phyloP scores from a whole-genome alignment of 2,797 vertebrate genomes.

The Gadopsis marmoratus region DNA sequence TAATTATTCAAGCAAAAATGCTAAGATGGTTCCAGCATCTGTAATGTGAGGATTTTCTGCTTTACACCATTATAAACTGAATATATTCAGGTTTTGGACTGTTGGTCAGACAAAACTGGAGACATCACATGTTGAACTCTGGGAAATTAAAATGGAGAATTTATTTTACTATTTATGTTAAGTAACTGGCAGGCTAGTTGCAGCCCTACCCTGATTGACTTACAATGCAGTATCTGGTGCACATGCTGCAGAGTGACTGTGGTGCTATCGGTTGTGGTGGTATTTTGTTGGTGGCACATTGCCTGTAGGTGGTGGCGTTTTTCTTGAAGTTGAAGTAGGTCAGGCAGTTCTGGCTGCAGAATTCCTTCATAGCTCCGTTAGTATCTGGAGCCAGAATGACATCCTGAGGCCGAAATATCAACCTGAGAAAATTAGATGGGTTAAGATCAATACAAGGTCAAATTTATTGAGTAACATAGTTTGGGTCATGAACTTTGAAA shows the following conservation, averaged over 20 bases:
- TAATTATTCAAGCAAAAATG: neutral
- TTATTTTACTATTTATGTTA: neutral
- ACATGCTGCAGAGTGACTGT: conserved; percentile 89
- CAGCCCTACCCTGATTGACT: conserved; percentile 51
- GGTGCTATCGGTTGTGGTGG: conserved; percentile 69
- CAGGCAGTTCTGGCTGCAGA: conserved; percentile 94
- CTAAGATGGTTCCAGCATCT: neutral
- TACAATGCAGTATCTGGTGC: conserved; percentile 90
- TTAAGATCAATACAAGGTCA: neutral
- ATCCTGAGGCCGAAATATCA: conserved; percentile 92
- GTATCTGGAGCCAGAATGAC: conserved; percentile 91
- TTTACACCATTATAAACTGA: neutral
- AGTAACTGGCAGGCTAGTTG: neutral
- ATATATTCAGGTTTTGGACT: neutral
- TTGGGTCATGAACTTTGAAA: neutral
- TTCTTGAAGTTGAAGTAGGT: conserved; percentile 89
- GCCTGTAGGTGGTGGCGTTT: conserved; percentile 77
- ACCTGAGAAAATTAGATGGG: conserved; percentile 75
- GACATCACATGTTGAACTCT: too few relatives aligned
- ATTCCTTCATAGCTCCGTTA: conserved; percentile 89
- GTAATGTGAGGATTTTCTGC: neutral
- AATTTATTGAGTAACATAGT: too few relatives aligned
- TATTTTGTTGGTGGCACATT: conserved; percentile 25
- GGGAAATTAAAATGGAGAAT: too few relatives aligned
- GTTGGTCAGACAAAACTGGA: neutral